These are phyloP conservation scores for Lerista edwardsae DNA, from an alignment of 2,797 vertebrate genomes.

Conservation along the genomic window DNA sequence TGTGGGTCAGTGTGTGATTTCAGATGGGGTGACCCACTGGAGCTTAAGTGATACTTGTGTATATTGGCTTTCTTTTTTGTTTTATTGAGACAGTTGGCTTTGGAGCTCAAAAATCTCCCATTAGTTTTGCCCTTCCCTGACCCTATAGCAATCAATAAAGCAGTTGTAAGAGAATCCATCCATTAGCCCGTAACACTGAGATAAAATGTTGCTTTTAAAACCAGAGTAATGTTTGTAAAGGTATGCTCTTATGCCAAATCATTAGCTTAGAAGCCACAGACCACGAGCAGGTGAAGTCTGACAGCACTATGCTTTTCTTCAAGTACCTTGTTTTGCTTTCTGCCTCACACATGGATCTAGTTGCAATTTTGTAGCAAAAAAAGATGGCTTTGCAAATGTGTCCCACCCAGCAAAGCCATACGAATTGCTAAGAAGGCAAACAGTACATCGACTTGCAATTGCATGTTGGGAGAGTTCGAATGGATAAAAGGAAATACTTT, in stretches of 20 bases:
- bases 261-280: not conserved
- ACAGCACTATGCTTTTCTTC: not conserved
- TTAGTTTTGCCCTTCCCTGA: not conserved
- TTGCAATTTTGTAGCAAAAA: not conserved
- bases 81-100: not conserved
- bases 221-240: not conserved
- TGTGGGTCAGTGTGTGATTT: no score
- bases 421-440: not conserved
- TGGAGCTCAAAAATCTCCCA: slow-evolving; percentile 1
- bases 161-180: not conserved
- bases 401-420: not conserved
- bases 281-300: not conserved
- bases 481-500: no score
- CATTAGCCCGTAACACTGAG: not conserved
- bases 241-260: not conserved
- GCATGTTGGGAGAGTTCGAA: no score
- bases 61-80: no score
- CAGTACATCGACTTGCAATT: not conserved
- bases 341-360: not conserved
- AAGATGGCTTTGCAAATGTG: not conserved
- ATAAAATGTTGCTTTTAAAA: slow-evolving; percentile 16
- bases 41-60: no score
- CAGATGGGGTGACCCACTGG: no score
- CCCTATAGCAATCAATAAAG: not conserved
- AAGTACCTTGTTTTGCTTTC: not conserved